These are phyloP conservation scores for Cebus imitator DNA, from an alignment of 2,113 vertebrate genomes.

Conservation along the genomic window DNA sequence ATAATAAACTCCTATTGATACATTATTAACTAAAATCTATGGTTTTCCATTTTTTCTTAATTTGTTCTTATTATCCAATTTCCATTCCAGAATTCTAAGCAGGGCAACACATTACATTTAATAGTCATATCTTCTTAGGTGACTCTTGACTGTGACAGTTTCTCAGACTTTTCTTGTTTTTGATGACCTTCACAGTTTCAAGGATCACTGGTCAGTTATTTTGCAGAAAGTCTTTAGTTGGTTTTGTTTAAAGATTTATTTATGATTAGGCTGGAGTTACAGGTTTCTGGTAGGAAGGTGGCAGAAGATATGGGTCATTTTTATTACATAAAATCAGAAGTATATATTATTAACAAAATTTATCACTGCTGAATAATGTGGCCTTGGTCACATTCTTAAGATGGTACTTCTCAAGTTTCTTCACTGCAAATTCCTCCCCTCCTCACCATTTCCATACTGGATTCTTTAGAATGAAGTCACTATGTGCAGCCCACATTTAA, in stretches of 20 bases:
- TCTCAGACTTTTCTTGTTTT: neutral
- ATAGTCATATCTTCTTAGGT: neutral
- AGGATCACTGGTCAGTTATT: neutral
- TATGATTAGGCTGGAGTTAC: neutral
- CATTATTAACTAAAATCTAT: neutral
- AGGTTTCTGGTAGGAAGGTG: neutral
- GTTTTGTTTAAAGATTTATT: neutral
- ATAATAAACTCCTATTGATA: neutral
- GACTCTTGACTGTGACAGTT: neutral
- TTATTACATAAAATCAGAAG: neutral
- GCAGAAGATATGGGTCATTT: neutral
- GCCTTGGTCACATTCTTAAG: neutral
- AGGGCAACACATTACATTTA: neutral
- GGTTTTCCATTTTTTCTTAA: neutral
- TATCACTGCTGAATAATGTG: neutral
- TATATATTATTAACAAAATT: neutral
- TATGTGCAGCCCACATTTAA: neutral
- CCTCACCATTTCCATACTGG: neutral
- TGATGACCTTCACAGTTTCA: neutral
- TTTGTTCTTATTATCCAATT: neutral
- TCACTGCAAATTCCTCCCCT: neutral
- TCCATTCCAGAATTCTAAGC: neutral
- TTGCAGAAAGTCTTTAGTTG: neutral
- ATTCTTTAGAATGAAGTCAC: neutral
- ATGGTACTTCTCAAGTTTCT: neutral